A percentile compares a stretch with the other conserved stretches of the same genome.
Conservation (phyloP, 2,888 invertebrate genomes). For the Maniola hyperantus region DNA sequence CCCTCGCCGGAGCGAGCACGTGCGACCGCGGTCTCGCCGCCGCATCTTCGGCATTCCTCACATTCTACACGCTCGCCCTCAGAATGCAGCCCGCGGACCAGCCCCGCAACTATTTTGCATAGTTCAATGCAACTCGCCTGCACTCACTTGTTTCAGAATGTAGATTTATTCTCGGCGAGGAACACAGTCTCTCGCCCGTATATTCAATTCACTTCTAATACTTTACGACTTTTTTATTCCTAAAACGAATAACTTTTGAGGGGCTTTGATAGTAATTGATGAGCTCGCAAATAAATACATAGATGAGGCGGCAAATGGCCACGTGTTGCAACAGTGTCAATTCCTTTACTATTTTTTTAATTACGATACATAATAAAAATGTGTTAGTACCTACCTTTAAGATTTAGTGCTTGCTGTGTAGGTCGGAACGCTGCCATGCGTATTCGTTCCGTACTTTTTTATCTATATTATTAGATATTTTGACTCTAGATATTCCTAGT, state of each 20-base stretch:
- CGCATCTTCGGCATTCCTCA: constrained; percentile 68
- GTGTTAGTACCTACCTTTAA: constrained; percentile 73
- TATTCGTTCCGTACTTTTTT: constrained; percentile 52
- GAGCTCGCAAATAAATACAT: background rate
- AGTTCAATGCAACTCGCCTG: constrained; percentile 56
- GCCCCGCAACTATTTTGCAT: constrained; percentile 71
- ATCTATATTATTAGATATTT: constrained; percentile 56
- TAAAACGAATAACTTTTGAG: background rate
- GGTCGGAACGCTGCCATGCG: constrained; percentile 57
- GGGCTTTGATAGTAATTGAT: background rate
- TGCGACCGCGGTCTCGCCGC: constrained; percentile 55
- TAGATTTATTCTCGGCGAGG: constrained; percentile 35
- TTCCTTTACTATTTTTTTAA: constrained; percentile 65
- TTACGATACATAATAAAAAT: constrained; percentile 58
- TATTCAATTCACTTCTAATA: background rate
- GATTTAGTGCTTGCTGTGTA: constrained; percentile 76
- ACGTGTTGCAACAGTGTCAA: constrained; percentile 70
- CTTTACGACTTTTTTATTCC: background rate
- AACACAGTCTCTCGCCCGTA: constrained; percentile 15
- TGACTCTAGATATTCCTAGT: constrained; percentile 64
- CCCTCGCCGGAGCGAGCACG: constrained; percentile 48
- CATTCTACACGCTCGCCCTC: constrained; percentile 73
- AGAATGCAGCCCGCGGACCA: constrained; percentile 73
- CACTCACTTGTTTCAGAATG: constrained; percentile 45
- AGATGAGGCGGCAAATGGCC: constrained; percentile 65